Base-by-base conservation (phyloP, 37 sponge, comb jelly and placozoan species). In the Halisarca cf. caerulea region DNA sequence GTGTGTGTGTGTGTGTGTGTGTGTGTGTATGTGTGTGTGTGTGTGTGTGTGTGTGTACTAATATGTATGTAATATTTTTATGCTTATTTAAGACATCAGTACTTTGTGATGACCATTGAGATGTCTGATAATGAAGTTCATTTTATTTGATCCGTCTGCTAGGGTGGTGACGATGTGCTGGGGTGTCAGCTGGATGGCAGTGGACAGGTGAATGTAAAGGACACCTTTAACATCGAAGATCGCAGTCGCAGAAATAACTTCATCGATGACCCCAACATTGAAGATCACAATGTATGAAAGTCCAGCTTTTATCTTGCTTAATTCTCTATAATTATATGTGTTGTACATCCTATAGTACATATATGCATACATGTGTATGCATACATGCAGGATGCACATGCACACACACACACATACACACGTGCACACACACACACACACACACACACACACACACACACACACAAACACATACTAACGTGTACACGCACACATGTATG, bases 111-210 rank as follows among this genome's bases (percentile, higher is more conserved):
- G 7, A 27, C 3, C 25, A 27, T 54, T n/a, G 4, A 27, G 23
- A 27, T 59, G 60, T 59, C 25, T 6, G 2, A 27, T n/a, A 27
- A 6, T 59, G 60, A 9, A 54, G 60, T 59, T n/a, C 25, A 6
- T 59, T n/a, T n/a, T n/a, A n/a, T n/a, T n/a, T n/a, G n/a, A n/a
- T n/a, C n/a, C n/a, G n/a, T n/a, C n/a, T n/a, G n/a, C n/a, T n/a
- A 47, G 30, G 64, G 64, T 62, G 64, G 64, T 74, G 77, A 74
- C 45, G 77, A 74, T 74, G 77, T 74, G 1, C 77, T 74, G 1
- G 77, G 38, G 9, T 74, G 77, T 44, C 77, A 74, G 7, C 9
- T 43, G 42, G 77, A 74, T 43, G 45, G 6, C 25, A 39, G 41
- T 15, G 77, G 77, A 17, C 24, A 8, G 3, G 77, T 74, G 24